Conservation (phyloP, 2,888 invertebrate species). For the Taenaris catops region DNA sequence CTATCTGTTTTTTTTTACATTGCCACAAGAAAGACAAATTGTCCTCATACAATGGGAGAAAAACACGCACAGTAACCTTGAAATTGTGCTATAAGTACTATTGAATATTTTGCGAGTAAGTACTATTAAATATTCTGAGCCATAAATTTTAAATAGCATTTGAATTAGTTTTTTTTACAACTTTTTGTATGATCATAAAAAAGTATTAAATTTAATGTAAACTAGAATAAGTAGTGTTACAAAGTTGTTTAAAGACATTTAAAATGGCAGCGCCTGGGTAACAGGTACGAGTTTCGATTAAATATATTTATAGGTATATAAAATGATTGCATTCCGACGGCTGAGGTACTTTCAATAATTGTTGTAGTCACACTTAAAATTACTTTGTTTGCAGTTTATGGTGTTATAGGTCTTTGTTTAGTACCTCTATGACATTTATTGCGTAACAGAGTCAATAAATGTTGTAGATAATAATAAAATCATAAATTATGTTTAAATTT, state of each 20-base stretch:
- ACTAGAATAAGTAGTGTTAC: conserved; percentile 15
- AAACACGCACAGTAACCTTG: no score
- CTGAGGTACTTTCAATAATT: conserved; percentile 58
- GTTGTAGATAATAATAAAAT: conserved; percentile 1
- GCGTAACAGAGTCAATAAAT: conserved; percentile 6
- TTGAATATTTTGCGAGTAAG: no score
- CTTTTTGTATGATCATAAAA: no score
- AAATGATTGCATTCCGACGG: conserved; percentile 54
- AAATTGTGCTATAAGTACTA: no score
- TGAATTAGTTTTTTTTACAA: no score
- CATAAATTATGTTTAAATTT: conserved; percentile 1
- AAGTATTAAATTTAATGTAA: no score
- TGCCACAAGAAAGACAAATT: no score
- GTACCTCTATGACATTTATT: conserved; percentile 1
- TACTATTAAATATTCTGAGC: no score
- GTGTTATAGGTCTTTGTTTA: conserved; percentile 26
- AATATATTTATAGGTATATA: conserved; percentile 52
- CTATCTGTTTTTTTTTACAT: no score
- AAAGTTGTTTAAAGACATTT: conserved; percentile 20
- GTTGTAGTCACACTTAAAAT: conserved; percentile 50
- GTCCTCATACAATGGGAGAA: no score
- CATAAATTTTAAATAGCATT: no score
- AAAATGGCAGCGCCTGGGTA: conserved; percentile 14
- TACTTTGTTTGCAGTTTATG: conserved; percentile 53
- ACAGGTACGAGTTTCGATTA: conserved; percentile 19